Percentiles rank a stretch among this genome's conserved stretches.
Evolutionary conservation across 2,888 invertebrate genomes (phyloP).

Genomic region (Bugulina stolonifera): DNA sequence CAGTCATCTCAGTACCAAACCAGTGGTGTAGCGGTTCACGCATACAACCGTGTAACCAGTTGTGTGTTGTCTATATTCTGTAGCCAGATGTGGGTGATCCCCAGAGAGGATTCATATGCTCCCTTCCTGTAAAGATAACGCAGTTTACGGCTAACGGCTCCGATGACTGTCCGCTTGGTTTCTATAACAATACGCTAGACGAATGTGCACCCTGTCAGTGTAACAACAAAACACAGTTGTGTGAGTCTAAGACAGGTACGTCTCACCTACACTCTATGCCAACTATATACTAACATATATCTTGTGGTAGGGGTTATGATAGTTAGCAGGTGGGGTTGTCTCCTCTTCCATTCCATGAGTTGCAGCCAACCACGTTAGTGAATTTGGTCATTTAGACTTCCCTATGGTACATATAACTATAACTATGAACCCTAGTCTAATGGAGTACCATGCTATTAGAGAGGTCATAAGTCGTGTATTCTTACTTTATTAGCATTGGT

Average conservation of each 20-base stretch:
- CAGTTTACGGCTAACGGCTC: not conserved
- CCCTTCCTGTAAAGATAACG: not conserved
- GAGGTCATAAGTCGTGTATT: too few species aligned
- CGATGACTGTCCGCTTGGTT: not conserved
- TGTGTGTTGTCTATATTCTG: not conserved
- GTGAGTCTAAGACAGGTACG: slow-evolving; percentile 11
- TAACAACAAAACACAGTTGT: slow-evolving; percentile 8
- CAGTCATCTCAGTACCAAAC: not conserved
- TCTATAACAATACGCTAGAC: not conserved
- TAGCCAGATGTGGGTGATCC: not conserved
- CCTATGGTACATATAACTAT: too few species aligned
- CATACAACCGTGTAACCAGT: not conserved
- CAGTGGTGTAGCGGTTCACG: not conserved
- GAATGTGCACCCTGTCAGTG: slow-evolving; percentile 7
- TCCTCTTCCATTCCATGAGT: too few species aligned
- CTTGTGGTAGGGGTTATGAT: too few species aligned
- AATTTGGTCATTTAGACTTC: too few species aligned
- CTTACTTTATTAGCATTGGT: too few species aligned
- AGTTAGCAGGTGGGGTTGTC: too few species aligned
- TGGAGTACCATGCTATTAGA: too few species aligned
- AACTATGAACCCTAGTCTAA: too few species aligned
- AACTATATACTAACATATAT: too few species aligned
- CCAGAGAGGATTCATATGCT: slow-evolving; percentile 5
- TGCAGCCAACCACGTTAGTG: too few species aligned
- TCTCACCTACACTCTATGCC: too few species aligned